Evolutionary conservation across 1,140 invertebrate species (phyloP).

Genomic region (Orchesella cincta): DNA sequence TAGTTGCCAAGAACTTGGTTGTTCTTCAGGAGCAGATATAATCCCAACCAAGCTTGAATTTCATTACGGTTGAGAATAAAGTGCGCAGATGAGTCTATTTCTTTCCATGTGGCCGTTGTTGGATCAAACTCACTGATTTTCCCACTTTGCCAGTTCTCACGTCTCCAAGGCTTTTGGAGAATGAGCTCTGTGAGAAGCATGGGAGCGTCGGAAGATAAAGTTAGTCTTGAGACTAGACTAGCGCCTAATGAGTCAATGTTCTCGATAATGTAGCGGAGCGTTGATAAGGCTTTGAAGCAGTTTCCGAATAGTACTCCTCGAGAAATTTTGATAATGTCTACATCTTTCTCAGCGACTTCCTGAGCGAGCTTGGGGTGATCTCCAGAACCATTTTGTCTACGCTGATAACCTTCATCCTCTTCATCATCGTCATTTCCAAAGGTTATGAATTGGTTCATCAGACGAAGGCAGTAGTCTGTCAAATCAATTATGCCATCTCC

Average conservation of each 20-base stretch:
- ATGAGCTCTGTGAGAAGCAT: slow-evolving; percentile 70
- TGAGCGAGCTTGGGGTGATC: not conserved
- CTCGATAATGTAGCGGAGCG: slow-evolving; percentile 47
- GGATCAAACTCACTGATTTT: slow-evolving; percentile 22
- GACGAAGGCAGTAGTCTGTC: slow-evolving; percentile 70
- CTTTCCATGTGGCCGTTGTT: slow-evolving; percentile 19
- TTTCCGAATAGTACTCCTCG: slow-evolving; percentile 28
- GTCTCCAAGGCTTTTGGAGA: slow-evolving; percentile 69
- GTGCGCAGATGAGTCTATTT: not conserved
- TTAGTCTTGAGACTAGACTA: slow-evolving; percentile 46
- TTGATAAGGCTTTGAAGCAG: slow-evolving; percentile 45
- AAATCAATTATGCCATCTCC: slow-evolving; percentile 71
- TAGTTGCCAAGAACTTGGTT: slow-evolving; percentile 59
- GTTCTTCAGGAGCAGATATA: slow-evolving; percentile 68
- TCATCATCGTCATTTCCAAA: not conserved
- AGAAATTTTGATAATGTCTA: slow-evolving; percentile 17
- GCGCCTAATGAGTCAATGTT: slow-evolving; percentile 42
- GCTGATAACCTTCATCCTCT: not conserved
- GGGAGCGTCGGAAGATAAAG: slow-evolving; percentile 59
- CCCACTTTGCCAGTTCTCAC: slow-evolving; percentile 50
- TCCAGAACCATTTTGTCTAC: slow-evolving; percentile 3
- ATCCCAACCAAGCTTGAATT: slow-evolving; percentile 72
- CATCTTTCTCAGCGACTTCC: not conserved
- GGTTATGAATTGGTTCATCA: slow-evolving; percentile 58
- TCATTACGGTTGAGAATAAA: slow-evolving; percentile 63